A percentile compares a stretch with the other conserved stretches of the same genome.
Evolutionary conservation across 2,888 invertebrate species (phyloP).

Genomic region (Polyommatus iphigenia): DNA sequence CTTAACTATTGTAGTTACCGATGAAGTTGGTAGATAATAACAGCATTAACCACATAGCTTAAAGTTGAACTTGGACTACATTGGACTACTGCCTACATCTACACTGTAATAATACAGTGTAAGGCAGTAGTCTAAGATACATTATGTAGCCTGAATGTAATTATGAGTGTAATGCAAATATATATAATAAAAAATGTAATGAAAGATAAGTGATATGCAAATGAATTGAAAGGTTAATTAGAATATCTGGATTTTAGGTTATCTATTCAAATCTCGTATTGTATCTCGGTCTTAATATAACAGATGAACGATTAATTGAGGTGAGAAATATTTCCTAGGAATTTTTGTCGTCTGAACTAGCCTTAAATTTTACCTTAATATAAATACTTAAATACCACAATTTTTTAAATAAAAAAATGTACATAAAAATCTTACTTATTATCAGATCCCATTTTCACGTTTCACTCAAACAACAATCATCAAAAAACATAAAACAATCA

Average conservation of each 20-base stretch:
- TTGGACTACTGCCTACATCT: slow-evolving; percentile 43
- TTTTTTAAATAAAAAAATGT: slow-evolving; percentile 33
- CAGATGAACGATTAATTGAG: not conserved
- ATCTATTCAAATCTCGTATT: not conserved
- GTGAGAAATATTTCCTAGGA: not conserved
- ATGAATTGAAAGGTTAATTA: not conserved
- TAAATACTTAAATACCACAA: not conserved
- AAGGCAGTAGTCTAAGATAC: not conserved
- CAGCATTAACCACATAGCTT: slow-evolving; percentile 32
- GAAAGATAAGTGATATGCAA: not conserved
- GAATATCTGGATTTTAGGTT: not conserved
- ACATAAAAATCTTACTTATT: slow-evolving; percentile 59
- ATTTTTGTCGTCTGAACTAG: not conserved
- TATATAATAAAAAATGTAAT: no score
- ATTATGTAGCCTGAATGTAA: not conserved
- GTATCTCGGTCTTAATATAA: not conserved
- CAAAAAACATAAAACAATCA: slow-evolving; percentile 47
- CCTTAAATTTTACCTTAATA: not conserved
- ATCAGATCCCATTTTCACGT: slow-evolving; percentile 65
- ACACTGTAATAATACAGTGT: not conserved
- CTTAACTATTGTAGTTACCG: slow-evolving; percentile 12
- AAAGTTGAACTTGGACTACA: slow-evolving; percentile 55
- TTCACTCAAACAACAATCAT: slow-evolving; percentile 54
- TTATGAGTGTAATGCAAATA: no score
- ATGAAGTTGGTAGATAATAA: slow-evolving; percentile 26